A percentile compares a stretch with the other conserved stretches of the same genome.
These are phyloP conservation scores for Thyatira batis DNA, from an alignment of 2,888 invertebrate genomes.

Conservation along the genomic window DNA sequence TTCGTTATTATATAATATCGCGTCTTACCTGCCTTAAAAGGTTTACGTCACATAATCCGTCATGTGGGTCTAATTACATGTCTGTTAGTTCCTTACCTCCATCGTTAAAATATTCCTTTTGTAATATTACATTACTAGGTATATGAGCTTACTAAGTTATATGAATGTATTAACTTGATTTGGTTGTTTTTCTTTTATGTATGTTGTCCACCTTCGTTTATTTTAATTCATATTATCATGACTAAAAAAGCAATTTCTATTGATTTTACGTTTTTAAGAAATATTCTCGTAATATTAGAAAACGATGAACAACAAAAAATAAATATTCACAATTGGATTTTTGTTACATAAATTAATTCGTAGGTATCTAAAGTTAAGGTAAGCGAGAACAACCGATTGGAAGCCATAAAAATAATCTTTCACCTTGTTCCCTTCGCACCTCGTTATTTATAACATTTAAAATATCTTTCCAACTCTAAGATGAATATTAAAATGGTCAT, in stretches of 20 bases:
- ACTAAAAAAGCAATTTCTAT: not conserved
- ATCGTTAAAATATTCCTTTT: not conserved
- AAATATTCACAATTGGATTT: not conserved
- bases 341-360: conserved; percentile 30
- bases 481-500: not conserved
- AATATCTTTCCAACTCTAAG: not conserved
- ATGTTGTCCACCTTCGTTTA: no score
- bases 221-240: not conserved
- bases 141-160: not conserved
- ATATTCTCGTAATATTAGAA: no score
- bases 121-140: not conserved
- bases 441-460: conserved; percentile 24
- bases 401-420: conserved; percentile 42
- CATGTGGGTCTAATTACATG: conserved; percentile 3
- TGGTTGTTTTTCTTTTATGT: no score
- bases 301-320: no score
- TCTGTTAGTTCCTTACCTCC: not conserved
- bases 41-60: not conserved
- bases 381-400: conserved; percentile 35
- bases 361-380: conserved; percentile 32
- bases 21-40: conserved; percentile 3
- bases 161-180: no score
- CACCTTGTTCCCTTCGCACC: conserved; percentile 25
- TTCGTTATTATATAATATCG: not conserved
- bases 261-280: not conserved